Percentiles rank a stretch among this genome's conserved stretches.
phyloP scores from a whole-genome alignment of 2,888 invertebrate genomes.

The Ommatoiulus sabulosus region DNA sequence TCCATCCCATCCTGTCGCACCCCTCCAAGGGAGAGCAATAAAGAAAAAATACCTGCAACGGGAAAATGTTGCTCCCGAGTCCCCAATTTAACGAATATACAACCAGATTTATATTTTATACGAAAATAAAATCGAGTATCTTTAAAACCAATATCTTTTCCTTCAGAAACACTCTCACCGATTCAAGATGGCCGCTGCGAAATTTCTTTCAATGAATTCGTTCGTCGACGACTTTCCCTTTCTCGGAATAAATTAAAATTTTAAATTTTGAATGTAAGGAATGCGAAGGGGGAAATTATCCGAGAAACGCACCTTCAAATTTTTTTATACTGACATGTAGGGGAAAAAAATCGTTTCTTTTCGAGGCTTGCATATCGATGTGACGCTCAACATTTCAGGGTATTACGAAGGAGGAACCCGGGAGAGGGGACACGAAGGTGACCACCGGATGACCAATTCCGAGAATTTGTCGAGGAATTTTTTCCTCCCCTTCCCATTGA shows the following conservation, averaged over 20 bases:
- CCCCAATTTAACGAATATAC: background rate
- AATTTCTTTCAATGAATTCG: background rate
- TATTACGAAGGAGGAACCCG: background rate
- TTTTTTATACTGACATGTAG: background rate
- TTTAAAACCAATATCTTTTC: background rate
- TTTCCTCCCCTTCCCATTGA: background rate
- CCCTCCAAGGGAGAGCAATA: background rate
- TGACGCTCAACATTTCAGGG: background rate
- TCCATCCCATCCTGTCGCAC: conserved; percentile 24
- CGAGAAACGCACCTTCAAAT: background rate
- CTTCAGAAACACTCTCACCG: background rate
- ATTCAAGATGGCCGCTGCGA: background rate
- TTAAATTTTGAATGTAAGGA: background rate
- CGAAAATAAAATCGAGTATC: background rate
- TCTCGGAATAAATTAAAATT: conserved; percentile 16
- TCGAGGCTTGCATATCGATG: background rate
- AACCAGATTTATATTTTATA: background rate
- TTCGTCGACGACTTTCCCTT: background rate
- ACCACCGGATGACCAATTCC: conserved; percentile 2
- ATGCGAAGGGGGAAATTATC: background rate
- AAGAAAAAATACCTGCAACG: background rate
- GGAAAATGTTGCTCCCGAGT: background rate
- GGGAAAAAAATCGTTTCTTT: background rate
- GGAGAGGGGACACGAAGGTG: background rate
- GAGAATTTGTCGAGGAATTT: conserved; percentile 20